Conservation (phyloP, 2,888 invertebrate species). For the Metacarcinus magister region DNA sequence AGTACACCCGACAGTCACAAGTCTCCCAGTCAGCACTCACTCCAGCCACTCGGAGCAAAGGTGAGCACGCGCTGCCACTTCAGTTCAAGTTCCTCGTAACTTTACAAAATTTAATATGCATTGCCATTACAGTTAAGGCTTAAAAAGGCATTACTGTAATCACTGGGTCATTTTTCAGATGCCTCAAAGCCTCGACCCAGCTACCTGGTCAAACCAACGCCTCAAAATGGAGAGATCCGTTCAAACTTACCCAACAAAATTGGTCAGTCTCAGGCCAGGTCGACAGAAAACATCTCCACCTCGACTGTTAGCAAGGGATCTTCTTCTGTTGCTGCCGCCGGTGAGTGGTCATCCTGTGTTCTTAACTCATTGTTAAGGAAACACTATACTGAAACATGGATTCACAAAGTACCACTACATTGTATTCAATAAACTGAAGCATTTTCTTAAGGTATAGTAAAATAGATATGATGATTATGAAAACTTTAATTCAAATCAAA, state of each 20-base stretch:
- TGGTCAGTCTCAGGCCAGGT: slow-evolving; percentile 78
- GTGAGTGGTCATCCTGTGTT: slow-evolving; percentile 61
- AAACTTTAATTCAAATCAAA: no score
- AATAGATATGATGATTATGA: no score
- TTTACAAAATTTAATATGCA: background rate
- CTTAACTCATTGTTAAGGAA: no score
- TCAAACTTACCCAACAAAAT: slow-evolving; percentile 77
- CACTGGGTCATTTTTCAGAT: slow-evolving; percentile 65
- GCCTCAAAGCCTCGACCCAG: slow-evolving; percentile 78
- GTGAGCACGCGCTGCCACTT: slow-evolving; percentile 26
- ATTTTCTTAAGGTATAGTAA: no score
- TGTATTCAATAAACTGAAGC: no score
- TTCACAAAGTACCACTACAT: no score
- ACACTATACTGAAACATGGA: no score
- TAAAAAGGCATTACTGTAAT: background rate
- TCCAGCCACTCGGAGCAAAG: slow-evolving; percentile 76
- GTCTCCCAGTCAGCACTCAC: slow-evolving; percentile 68
- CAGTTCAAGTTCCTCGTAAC: background rate
- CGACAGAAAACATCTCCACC: slow-evolving; percentile 81
- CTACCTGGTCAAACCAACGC: slow-evolving; percentile 77
- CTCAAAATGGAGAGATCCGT: slow-evolving; percentile 79
- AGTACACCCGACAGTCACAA: slow-evolving; percentile 77
- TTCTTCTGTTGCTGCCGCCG: slow-evolving; percentile 67
- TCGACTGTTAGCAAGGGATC: slow-evolving; percentile 80
- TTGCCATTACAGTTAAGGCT: background rate